Conservation (phyloP, 2,797 vertebrate species). For the Cossypha niveicapilla region DNA sequence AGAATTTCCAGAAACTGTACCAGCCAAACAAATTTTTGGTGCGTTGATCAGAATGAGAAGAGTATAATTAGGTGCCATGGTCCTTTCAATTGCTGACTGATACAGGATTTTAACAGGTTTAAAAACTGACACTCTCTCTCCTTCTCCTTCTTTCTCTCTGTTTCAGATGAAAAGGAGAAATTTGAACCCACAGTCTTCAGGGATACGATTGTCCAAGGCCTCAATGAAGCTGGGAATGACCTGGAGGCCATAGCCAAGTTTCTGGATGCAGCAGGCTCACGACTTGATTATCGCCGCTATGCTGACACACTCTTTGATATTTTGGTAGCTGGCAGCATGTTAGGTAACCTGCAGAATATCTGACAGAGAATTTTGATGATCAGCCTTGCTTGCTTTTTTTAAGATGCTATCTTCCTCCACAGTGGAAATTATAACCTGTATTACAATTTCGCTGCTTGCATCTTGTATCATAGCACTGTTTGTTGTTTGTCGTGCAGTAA, state of each 20-base stretch:
- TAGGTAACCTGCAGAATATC: constrained; percentile 74
- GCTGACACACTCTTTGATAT: constrained; percentile 92
- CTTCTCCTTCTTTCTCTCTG: not conserved
- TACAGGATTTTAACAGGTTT: not conserved
- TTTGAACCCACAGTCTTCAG: constrained; percentile 94
- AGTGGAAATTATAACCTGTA: not conserved
- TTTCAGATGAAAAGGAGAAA: constrained; percentile 95
- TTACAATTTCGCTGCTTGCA: not conserved
- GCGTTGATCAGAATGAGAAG: not conserved
- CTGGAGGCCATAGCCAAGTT: constrained; percentile 91
- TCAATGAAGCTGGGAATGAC: constrained; percentile 88
- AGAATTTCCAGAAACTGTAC: not conserved
- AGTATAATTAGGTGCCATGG: not conserved
- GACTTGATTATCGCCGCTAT: constrained; percentile 92
- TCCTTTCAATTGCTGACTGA: not conserved
- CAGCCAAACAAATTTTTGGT: not conserved
- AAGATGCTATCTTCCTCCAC: not conserved
- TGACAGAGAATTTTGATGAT: not conserved
- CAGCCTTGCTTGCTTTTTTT: not conserved
- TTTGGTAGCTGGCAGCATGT: constrained; percentile 92
- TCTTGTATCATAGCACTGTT: not conserved
- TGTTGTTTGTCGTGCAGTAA: not conserved
- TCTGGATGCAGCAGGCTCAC: constrained; percentile 86
- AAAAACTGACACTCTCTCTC: not conserved
- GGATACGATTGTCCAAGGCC: constrained; percentile 89